Percentiles rank a stretch among this genome's conserved stretches.
Conservation (phyloP, 2,888 invertebrate genomes). For the Lepidochrysops patricia region DNA sequence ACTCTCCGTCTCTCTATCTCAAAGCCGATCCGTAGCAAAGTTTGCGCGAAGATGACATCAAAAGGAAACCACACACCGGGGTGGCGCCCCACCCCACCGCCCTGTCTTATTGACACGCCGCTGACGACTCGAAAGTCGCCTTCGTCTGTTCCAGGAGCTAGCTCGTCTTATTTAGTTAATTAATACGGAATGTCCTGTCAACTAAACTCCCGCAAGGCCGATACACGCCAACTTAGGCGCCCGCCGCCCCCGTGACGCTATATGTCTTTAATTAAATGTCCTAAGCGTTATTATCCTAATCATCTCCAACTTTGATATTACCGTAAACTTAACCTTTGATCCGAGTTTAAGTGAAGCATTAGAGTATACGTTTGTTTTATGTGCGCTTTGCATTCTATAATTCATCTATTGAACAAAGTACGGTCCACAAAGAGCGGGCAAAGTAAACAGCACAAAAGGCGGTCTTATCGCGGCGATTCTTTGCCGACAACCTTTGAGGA, state of each 20-base stretch:
- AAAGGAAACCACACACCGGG: slow-evolving; percentile 75
- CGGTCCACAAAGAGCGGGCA: slow-evolving; percentile 7
- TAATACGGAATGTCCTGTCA: slow-evolving; percentile 72
- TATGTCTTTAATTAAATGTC: slow-evolving; percentile 46
- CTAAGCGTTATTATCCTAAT: slow-evolving; percentile 4
- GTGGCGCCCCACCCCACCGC: slow-evolving; percentile 51
- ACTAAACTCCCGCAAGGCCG: slow-evolving; percentile 60
- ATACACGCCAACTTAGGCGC: slow-evolving; percentile 54
- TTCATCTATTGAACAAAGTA: slow-evolving; percentile 11
- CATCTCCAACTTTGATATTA: slow-evolving; percentile 11
- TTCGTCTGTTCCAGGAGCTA: slow-evolving; percentile 52
- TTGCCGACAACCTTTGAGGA: slow-evolving; percentile 12
- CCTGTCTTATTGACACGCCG: slow-evolving; percentile 73
- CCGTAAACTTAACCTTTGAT: background rate
- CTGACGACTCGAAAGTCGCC: slow-evolving; percentile 68
- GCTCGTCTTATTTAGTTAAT: slow-evolving; percentile 73
- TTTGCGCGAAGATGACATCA: slow-evolving; percentile 76
- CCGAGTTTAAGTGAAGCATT: background rate
- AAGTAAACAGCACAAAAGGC: slow-evolving; percentile 13
- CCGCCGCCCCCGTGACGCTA: slow-evolving; percentile 29
- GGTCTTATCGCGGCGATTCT: slow-evolving; percentile 11
- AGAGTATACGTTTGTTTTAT: background rate
- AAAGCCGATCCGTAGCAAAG: slow-evolving; percentile 76
- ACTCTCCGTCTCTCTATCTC: slow-evolving; percentile 76
- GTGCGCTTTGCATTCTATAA: slow-evolving; percentile 11